Conservation (phyloP, 1,140 invertebrate species). For the Drosophila sproati region DNA sequence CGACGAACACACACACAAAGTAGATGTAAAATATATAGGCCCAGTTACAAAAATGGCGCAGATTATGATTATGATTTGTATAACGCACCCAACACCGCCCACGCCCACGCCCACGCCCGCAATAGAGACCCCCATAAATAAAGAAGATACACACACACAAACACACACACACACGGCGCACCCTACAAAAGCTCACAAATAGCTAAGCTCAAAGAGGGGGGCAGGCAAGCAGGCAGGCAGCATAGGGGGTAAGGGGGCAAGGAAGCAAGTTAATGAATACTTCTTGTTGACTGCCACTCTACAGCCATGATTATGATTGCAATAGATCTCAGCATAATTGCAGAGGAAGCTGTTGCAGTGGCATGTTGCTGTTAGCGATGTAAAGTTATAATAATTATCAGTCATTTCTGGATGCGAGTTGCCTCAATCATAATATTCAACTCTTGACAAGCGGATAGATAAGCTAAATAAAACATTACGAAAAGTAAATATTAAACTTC, state of each 20-base stretch:
- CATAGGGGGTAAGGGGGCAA: background rate
- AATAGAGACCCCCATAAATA: conserved; percentile 18
- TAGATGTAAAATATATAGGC: conserved; percentile 17
- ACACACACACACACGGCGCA: conserved; percentile 25
- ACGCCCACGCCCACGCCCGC: conserved; percentile 31
- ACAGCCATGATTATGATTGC: conserved; percentile 26
- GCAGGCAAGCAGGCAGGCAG: no score
- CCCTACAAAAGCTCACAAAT: conserved; percentile 42
- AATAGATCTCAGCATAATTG: conserved; percentile 5
- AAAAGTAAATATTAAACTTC: background rate
- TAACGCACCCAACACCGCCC: conserved; percentile 36
- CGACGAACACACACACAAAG: background rate
- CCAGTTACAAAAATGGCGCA: conserved; percentile 47
- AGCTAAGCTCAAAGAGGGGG: background rate
- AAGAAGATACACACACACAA: conserved; percentile 2
- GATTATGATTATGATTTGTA: conserved; percentile 41
- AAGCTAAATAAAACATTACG: background rate
- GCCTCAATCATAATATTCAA: background rate
- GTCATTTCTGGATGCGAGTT: background rate
- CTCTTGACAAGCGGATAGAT: background rate
- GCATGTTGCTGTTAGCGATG: background rate
- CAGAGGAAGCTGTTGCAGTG: conserved; percentile 20
- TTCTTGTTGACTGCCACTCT: background rate
- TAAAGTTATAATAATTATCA: conserved; percentile 21
- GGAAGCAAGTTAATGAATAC: conserved; percentile 17